These are phyloP conservation scores for Penelope pileata DNA, from an alignment of 2,113 vertebrate species.

Conservation along the genomic window DNA sequence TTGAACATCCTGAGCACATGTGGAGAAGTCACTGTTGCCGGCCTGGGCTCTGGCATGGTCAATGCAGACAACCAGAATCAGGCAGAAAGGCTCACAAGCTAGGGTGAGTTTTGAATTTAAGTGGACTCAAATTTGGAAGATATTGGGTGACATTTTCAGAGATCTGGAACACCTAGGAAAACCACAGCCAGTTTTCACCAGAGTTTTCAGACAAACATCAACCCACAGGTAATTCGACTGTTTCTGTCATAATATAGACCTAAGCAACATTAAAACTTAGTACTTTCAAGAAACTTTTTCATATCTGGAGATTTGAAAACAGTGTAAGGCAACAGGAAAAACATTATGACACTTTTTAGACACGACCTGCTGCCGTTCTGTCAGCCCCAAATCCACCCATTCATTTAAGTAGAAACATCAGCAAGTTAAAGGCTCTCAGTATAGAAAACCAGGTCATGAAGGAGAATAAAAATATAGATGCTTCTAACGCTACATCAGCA, in stretches of 20 bases:
- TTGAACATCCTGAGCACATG: not conserved
- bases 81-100: too few relatives aligned
- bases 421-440: not conserved
- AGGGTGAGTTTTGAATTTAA: not conserved
- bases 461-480: not conserved
- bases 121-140: not conserved
- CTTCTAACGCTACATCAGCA: not conserved
- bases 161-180: not conserved
- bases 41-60: not conserved
- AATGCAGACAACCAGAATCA: too few relatives aligned
- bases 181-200: not conserved
- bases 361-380: fast-evolving
- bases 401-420: not conserved
- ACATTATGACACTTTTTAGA: not conserved
- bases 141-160: not conserved
- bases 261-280: not conserved
- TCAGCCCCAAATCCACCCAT: not conserved
- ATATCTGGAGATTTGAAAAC: not conserved
- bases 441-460: not conserved
- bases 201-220: not conserved
- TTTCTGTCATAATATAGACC: not conserved
- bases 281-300: not conserved
- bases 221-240: not conserved
- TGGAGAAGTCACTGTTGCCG: not conserved
- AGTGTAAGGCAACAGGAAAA: not conserved